phyloP scores from a whole-genome alignment of 1,140 invertebrate species.

The Radopholus similis region DNA sequence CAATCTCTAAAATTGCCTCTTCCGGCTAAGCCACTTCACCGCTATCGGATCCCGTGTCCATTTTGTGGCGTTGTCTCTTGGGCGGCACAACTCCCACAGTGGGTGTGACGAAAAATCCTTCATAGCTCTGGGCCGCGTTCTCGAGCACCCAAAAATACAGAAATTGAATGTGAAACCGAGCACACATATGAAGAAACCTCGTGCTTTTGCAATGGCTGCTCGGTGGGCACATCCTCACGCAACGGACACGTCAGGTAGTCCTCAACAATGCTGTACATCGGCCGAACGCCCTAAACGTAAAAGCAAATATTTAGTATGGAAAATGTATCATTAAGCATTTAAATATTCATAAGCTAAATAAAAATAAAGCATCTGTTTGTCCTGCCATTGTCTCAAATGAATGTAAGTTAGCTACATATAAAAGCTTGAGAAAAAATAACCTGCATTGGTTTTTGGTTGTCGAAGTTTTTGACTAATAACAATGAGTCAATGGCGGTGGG shows the following conservation, averaged over 20 bases:
- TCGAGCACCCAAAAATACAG: background rate
- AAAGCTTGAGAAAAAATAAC: too few relatives aligned
- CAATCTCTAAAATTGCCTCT: too few relatives aligned
- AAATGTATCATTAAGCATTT: too few relatives aligned
- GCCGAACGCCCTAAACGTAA: background rate
- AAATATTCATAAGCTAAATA: too few relatives aligned
- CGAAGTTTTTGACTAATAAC: too few relatives aligned
- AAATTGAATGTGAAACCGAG: background rate
- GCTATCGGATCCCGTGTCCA: background rate
- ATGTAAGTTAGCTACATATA: too few relatives aligned
- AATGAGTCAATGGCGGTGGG: too few relatives aligned
- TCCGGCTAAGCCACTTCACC: background rate
- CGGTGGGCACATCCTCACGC: background rate
- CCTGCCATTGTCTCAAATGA: too few relatives aligned
- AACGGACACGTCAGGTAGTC: slow-evolving; percentile 6
- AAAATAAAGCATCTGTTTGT: too few relatives aligned
- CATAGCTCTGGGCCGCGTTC: slow-evolving; percentile 3
- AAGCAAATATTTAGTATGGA: too few relatives aligned
- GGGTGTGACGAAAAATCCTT: slow-evolving; percentile 15
- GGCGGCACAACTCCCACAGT: background rate
- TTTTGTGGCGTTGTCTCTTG: background rate
- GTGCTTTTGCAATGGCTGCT: background rate
- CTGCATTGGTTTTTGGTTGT: too few relatives aligned
- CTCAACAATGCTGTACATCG: background rate
- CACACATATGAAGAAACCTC: slow-evolving; percentile 4